phyloP scores from a whole-genome alignment of 2,888 invertebrate species.

The Thymelicus acteon region DNA sequence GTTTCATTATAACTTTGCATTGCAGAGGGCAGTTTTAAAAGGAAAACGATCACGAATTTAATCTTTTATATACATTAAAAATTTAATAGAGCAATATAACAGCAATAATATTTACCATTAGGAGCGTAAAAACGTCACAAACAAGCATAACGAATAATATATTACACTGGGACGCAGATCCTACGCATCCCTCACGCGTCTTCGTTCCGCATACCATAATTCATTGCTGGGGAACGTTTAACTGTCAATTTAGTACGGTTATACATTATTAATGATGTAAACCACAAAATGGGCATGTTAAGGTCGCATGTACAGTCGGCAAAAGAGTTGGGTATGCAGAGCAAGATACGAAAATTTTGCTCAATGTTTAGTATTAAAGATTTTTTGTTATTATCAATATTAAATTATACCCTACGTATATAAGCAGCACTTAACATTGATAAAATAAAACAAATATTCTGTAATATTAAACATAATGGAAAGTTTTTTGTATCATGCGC shows the following conservation, averaged over 20 bases:
- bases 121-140: slow-evolving; percentile 1
- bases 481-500: no score
- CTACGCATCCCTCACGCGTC: slow-evolving; percentile 27
- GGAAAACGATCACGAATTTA: neutral
- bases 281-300: slow-evolving; percentile 56
- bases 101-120: slow-evolving; percentile 1
- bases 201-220: slow-evolving; percentile 41
- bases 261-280: slow-evolving; percentile 63
- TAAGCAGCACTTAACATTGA: no score
- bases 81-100: neutral
- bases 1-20: no score
- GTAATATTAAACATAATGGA: no score
- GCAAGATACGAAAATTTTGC: no score
- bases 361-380: no score
- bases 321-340: no score
- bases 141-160: slow-evolving; percentile 2
- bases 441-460: no score
- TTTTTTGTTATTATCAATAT: no score
- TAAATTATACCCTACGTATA: no score
- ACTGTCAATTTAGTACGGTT: slow-evolving; percentile 59
- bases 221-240: slow-evolving; percentile 50
- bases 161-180: neutral
- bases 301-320: slow-evolving; percentile 51
- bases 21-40: no score
- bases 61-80: neutral